Base-by-base conservation (phyloP, 2,888 invertebrate genomes). In the Callimorpha dominula region DNA sequence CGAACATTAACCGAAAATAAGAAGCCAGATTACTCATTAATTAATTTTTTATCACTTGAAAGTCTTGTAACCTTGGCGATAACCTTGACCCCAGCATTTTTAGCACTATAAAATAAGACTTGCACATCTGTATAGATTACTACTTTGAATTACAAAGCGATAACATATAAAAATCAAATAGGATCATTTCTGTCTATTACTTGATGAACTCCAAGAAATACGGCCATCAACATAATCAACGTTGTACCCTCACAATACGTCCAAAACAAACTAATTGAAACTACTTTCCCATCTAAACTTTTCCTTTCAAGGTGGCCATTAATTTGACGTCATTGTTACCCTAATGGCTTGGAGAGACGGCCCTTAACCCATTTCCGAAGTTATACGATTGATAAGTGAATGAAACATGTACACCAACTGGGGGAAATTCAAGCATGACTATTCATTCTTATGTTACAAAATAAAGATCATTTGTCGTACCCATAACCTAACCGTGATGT, bases 351-450 rank as follows among this genome's bases (percentile, higher is more conserved):
- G n/a, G 50, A 42, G 66, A 42, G 50, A 31, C 12, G 31, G 14
- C 50, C 50, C 60, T 62, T 52, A 50, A 46, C 42, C 71, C 62
- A 17, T 62, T 62, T 60, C 11, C 49, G 31, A 71, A 71, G 71
- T 66, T 71, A 20, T 52, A 65, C 15, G 20, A 65, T 20, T 60
- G 14, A n/a, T 71, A 67, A 71, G 15, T 71, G 71, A 71, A 71
- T 67, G 42, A 42, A 54, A 54, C 60, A 31, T 60, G 54, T 12
- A 43, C n/a, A n/a, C 42, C n/a, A 54, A 17, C 42, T n/a, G 54
- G n/a, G 17, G 67, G 54, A 43, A 14, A 54, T 67, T 60, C 43
- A 54, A 42, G 67, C n/a, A 42, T 31, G 43, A 46, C 43, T 46
- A 46, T 46, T 46, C 5, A 54, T 42, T 14, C 12, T 42, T 54